Conservation (phyloP, 2,113 vertebrate species). For the Glaucomys volans region DNA sequence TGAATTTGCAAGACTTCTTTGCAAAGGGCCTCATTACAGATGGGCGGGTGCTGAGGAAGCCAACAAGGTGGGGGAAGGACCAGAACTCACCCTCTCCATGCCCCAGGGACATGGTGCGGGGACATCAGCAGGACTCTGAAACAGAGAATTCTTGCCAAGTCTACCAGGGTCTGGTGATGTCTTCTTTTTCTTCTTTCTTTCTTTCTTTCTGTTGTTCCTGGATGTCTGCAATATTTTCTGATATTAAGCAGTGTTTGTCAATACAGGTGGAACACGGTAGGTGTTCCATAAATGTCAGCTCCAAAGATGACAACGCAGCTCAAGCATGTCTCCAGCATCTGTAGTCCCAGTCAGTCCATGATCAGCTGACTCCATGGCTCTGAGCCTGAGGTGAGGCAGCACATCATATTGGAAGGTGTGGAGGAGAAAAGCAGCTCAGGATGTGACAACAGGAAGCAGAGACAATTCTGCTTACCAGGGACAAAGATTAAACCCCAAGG, state of each 20-base stretch:
- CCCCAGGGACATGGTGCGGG: not conserved
- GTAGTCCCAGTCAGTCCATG: too few relatives aligned
- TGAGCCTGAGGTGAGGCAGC: too few relatives aligned
- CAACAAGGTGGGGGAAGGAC: too few relatives aligned
- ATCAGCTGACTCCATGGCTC: too few relatives aligned
- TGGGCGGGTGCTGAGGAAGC: not conserved
- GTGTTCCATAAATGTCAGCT: not conserved
- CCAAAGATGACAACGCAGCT: not conserved
- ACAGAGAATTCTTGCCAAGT: not conserved
- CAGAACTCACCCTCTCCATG: not conserved
- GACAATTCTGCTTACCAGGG: too few relatives aligned
- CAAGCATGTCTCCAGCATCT: not conserved
- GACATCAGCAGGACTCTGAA: not conserved
- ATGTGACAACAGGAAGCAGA: too few relatives aligned
- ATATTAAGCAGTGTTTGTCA: not conserved
- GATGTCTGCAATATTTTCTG: not conserved
- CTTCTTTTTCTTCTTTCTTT: not conserved
- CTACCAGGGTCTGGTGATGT: not conserved
- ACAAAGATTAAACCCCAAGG: too few relatives aligned
- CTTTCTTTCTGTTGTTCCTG: not conserved
- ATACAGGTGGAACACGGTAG: not conserved
- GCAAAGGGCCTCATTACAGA: not conserved
- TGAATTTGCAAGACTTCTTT: not conserved
- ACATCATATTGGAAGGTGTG: too few relatives aligned
- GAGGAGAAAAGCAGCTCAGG: too few relatives aligned